Evolutionary conservation across 1,140 invertebrate genomes (phyloP), one percentile per base, ranked within the genome.

Genomic region (Drosophila chauvacae): DNA sequence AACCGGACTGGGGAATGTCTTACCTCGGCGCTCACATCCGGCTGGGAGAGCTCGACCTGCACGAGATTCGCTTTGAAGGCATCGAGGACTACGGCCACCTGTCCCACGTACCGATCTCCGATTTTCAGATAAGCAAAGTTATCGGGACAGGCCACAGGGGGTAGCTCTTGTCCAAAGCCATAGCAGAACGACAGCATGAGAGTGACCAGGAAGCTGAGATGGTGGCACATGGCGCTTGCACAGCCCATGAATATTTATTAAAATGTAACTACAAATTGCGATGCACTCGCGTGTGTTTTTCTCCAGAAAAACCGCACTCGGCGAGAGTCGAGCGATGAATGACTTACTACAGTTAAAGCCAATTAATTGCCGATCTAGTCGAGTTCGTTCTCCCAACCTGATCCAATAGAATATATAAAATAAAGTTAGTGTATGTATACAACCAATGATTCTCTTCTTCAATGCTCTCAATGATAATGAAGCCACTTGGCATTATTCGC

Each of bases 351-450:
- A 28, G n/a, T 18, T 51, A 7, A 14, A 33, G 11, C 11, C n/a
- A 51, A 51, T 51, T 51, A 18, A 33, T 51, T 51, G 10, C 10
- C 28, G 11, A 33, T 33, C 30, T 14, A 7, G 10, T 14, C 30
- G 28, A 20, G n/a, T 39, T 41, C 23, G 20, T n/a, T 64, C 60
- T 69, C 65, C 18, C 37, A 65, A 64, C 47, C 65, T 41, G 59
- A 64, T 69, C 4, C 10, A 11, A 44, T 13, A 13, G 11, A 5
- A 13, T 37, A 1, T 11, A n/a, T 20, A 13, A 13, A 20, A 13
- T 5, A 9, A 26, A 26, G 45, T 14, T 7, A 7, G 13, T 16
- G 0, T 47, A 20, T 26, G 23, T 9, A 26, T 51, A 16, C 0
- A 41, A 39, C 7, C 3, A 39, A 30, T n/a, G 13, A 51, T 48